phyloP scores from a whole-genome alignment of 2,888 invertebrate species.

The Apamea crenata region DNA sequence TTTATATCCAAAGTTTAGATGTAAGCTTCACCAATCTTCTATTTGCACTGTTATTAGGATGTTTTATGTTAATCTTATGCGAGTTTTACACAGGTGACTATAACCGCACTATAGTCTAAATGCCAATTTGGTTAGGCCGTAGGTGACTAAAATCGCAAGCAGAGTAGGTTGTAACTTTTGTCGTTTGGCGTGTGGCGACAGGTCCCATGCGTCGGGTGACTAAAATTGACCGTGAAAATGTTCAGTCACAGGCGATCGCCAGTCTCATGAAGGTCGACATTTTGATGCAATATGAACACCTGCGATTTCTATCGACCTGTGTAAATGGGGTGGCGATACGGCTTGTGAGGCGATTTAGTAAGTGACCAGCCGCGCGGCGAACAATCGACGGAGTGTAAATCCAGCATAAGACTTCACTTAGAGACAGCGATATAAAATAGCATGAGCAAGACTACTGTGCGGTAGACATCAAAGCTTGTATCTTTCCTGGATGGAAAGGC shows the following conservation, averaged over 20 bases:
- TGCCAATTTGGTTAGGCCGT: background rate
- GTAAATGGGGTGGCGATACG: background rate
- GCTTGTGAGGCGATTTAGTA: background rate
- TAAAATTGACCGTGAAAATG: constrained; percentile 62
- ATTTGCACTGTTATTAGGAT: background rate
- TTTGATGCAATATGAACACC: background rate
- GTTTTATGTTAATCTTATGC: background rate
- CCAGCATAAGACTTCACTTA: background rate
- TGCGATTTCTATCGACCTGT: background rate
- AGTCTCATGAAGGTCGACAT: background rate
- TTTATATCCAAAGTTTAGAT: background rate
- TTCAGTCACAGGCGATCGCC: constrained; percentile 57
- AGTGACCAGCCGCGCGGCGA: fast-evolving
- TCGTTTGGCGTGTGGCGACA: background rate
- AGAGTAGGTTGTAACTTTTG: background rate
- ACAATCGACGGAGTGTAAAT: background rate
- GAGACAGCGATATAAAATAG: background rate
- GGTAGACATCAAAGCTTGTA: background rate
- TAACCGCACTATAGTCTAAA: background rate
- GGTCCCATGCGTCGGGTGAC: constrained; percentile 65
- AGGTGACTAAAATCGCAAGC: background rate
- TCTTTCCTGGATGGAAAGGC: no score
- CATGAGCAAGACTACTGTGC: background rate
- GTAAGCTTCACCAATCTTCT: background rate
- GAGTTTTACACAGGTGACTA: background rate